Evolutionary conservation across 2,113 vertebrate genomes (phyloP), one percentile per base, ranked within the genome.

Genomic region (Phycodurus eques): DNA sequence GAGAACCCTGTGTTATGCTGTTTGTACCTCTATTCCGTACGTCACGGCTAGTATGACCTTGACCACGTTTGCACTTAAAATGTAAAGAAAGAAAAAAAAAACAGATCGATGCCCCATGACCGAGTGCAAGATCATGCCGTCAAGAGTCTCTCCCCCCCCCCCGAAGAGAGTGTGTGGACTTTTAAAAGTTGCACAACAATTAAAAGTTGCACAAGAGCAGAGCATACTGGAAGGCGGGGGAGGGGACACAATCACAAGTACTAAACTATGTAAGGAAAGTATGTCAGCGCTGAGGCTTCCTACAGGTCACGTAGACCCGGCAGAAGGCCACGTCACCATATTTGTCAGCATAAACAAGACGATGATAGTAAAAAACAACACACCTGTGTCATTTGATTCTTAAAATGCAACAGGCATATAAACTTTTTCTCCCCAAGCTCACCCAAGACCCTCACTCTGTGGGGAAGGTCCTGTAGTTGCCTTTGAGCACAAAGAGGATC

Each of bases 191-290:
- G 72, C 60, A 17, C 69, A 92, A 89, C 77, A 79, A 68, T 46
- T 33, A 82, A 83, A 31, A 43, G 78, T 90, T 89, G 74, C 60
- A 17, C 69, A 92, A 89, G 76, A 79, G 67, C 54, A 2, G 14
- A 56, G 46, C 43, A 71, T 5, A 12, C 22, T 59, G 22, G 10
- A 20, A 14, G 59, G 27, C 13, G 57, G 59, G 59, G 59, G 12
- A 68, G 81, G 80, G 73, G 78, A 1, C 15, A 51, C 73, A 17
- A 65, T 44, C 35, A 76, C 74, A 53, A 73, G 75, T 73, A 64
- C 5, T 5, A 33, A 74, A 51, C 88, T 86, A 87, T 87, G 83
- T 86, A 89, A 67, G 81, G 88, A 90, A 91, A 88, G 71, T 89
- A 90, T 88, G 90, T 86, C 88, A 83, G 53, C 0, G 31, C 22